A percentile compares a stretch with the other conserved stretches of the same genome.
Evolutionary conservation across 2,888 invertebrate species (phyloP).

Genomic region (Chydorus sphaericus): DNA sequence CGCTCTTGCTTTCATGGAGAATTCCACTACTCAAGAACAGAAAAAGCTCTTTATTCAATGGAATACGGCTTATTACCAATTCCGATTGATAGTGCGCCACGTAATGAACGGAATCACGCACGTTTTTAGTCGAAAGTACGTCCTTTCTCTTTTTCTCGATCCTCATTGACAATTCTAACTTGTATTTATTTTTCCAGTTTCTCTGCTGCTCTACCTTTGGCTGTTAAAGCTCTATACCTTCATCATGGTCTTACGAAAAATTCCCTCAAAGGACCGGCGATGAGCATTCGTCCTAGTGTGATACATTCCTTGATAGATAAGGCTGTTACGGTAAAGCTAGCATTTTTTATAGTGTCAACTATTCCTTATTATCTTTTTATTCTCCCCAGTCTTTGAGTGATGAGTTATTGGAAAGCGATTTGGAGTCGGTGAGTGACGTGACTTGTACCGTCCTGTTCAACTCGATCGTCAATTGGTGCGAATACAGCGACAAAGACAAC

Average conservation of each 20-base stretch:
- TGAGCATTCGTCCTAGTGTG: not conserved
- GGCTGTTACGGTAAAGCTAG: not conserved
- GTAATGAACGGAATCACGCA: conserved; percentile 3
- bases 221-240: not conserved
- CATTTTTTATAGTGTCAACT: not conserved
- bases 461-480: not conserved
- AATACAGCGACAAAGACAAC: not conserved
- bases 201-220: not conserved
- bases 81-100: not conserved
- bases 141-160: not conserved
- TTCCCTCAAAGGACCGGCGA: not conserved
- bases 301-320: conserved; percentile 1
- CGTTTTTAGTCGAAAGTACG: not conserved
- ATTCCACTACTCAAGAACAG: not conserved
- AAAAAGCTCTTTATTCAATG: not conserved
- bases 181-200: not conserved
- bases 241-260: not conserved
- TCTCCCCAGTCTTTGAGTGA: not conserved
- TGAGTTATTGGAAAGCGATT: not conserved
- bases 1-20: not conserved
- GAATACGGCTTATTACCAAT: conserved; percentile 1
- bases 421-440: not conserved
- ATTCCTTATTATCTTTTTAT: not conserved
- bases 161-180: not conserved
- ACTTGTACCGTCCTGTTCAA: conserved; percentile 1